Evolutionary conservation across 2,113 vertebrate species (phyloP).

Genomic region (Hypocryptadius cinnamomeus): DNA sequence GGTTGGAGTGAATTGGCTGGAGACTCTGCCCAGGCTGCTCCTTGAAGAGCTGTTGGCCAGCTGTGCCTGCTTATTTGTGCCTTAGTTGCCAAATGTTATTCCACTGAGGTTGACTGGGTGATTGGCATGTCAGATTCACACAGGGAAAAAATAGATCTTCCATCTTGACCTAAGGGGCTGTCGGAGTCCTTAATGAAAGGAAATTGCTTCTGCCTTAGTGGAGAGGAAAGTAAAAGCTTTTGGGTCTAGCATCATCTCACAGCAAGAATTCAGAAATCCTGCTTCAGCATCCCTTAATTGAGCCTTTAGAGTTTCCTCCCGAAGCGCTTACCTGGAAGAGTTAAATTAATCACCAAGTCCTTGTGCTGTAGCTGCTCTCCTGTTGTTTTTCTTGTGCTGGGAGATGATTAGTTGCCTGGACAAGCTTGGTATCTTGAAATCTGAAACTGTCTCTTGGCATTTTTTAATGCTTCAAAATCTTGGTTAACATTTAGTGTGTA

Average conservation of each 20-base stretch:
- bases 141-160: not conserved
- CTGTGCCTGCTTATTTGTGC: not conserved
- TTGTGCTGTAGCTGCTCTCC: not conserved
- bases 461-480: conserved; percentile 21
- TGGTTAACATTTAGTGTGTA: conserved; percentile 22
- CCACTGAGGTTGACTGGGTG: not conserved
- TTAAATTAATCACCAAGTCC: conserved; percentile 17
- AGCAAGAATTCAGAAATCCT: not conserved
- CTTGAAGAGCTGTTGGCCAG: not conserved
- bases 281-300: conserved; percentile 7
- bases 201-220: conserved; percentile 20
- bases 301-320: conserved; percentile 1
- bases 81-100: not conserved
- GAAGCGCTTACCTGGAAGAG: conserved; percentile 22
- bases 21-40: not conserved
- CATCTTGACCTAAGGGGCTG: conserved; percentile 17
- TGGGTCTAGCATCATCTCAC: conserved; percentile 14
- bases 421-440: conserved; percentile 35
- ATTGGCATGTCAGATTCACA: not conserved
- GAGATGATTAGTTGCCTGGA: conserved; percentile 24
- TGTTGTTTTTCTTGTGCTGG: not conserved
- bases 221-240: conserved; percentile 15
- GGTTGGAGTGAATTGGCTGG: not conserved
- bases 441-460: not conserved
- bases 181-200: conserved; percentile 23